Percentiles rank a stretch among this genome's conserved stretches.
Conservation (phyloP, 2,113 vertebrate genomes). For the Ursus arctos region DNA sequence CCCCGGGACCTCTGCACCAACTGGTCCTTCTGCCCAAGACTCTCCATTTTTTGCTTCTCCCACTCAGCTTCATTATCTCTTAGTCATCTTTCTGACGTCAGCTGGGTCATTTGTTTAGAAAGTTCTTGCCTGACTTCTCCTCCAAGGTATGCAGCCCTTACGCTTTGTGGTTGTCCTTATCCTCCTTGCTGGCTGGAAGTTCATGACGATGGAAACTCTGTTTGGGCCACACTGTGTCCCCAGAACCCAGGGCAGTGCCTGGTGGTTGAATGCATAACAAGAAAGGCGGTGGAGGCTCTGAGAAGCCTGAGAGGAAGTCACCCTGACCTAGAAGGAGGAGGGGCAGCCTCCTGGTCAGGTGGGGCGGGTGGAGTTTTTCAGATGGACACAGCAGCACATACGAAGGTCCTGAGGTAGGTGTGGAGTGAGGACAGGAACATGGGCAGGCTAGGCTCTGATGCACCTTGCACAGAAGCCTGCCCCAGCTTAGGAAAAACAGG, state of each 20-base stretch:
- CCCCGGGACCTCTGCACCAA: neutral
- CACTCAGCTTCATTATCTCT: neutral
- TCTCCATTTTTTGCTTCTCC: too few relatives aligned
- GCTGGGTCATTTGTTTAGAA: rapidly evolving
- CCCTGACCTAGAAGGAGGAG: neutral
- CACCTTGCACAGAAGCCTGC: neutral
- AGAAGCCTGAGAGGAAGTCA: neutral
- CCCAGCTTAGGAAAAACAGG: neutral
- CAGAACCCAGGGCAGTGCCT: neutral
- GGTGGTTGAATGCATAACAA: neutral
- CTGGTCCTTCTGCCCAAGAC: neutral
- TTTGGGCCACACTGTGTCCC: neutral
- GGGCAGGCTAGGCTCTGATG: neutral
- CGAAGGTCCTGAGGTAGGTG: neutral
- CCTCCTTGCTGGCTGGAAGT: neutral
- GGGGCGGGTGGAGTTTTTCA: too few relatives aligned
- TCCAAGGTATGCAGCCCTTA: rapidly evolving
- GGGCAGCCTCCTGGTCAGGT: too few relatives aligned
- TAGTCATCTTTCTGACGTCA: neutral
- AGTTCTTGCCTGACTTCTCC: neutral
- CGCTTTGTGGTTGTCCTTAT: neutral
- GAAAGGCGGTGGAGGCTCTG: neutral
- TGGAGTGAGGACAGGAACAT: neutral
- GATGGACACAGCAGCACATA: rapidly evolving
- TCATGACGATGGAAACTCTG: neutral